phyloP scores from a whole-genome alignment of 2,797 vertebrate genomes.

The Scleropages formosus region DNA sequence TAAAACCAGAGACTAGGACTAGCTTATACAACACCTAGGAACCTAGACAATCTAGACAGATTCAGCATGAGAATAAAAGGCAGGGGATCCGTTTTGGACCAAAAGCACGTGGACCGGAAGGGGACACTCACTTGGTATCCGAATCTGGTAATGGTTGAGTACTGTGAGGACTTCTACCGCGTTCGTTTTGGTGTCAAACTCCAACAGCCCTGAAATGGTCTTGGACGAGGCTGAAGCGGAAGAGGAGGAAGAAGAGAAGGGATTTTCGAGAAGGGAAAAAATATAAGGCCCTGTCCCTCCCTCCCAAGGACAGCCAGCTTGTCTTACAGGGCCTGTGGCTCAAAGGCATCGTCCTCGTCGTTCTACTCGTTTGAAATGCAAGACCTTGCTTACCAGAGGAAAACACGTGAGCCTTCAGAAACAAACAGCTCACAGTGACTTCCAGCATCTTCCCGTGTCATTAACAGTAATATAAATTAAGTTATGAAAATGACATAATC shows the following conservation, averaged over 20 bases:
- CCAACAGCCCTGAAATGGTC: slow-evolving; percentile 90
- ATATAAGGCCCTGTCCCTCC: neutral
- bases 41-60: neutral
- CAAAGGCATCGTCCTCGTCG: neutral
- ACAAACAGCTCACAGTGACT: neutral
- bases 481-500: neutral
- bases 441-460: neutral
- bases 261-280: neutral
- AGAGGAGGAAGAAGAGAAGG: slow-evolving; percentile 31
- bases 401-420: neutral
- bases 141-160: slow-evolving; percentile 97
- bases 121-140: slow-evolving; percentile 87
- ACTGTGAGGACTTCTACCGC: slow-evolving; percentile 96
- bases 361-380: neutral
- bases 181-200: slow-evolving; percentile 93
- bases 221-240: slow-evolving; percentile 82
- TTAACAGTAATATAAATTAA: neutral
- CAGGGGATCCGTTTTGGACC: neutral
- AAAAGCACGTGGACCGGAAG: no score
- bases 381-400: neutral
- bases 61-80: neutral
- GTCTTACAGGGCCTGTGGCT: neutral
- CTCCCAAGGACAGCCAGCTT: neutral
- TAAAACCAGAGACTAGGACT: neutral
- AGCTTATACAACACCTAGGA: neutral